Conservation (phyloP, 2,888 invertebrate species). For the Galeopsomyia nigrocyanea region DNA sequence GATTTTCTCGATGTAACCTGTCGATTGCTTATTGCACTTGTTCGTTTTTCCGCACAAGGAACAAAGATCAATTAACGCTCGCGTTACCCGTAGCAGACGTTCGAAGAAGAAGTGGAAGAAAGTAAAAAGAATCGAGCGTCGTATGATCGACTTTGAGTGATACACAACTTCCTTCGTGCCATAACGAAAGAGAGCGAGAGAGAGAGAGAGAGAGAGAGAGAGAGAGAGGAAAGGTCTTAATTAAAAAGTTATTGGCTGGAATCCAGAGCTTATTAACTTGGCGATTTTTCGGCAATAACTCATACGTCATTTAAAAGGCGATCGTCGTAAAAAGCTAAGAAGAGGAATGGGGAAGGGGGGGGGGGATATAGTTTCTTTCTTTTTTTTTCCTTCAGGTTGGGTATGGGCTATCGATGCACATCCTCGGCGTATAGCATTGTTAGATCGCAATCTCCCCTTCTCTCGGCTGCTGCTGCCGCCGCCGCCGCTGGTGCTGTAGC, state of each 20-base stretch:
- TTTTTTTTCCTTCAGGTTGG: no score
- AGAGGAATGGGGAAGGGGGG: no score
- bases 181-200: slow-evolving; percentile 16
- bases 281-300: slow-evolving; percentile 29
- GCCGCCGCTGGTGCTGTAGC: no score
- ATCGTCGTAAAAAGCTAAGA: background rate
- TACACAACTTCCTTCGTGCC: slow-evolving; percentile 2
- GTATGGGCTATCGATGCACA: no score
- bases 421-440: background rate
- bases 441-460: slow-evolving; percentile 14
- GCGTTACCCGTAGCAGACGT: no score
- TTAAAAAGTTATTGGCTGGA: slow-evolving; percentile 32
- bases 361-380: no score
- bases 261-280: slow-evolving; percentile 28
- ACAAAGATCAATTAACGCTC: no score
- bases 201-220: background rate
- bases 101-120: background rate
- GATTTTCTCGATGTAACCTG: no score
- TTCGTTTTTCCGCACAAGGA: no score
- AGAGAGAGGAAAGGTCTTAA: slow-evolving; percentile 5
- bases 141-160: background rate
- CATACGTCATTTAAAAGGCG: slow-evolving; percentile 27
- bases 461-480: no score
- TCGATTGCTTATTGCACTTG: no score
- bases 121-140: slow-evolving; percentile 11